These are phyloP conservation scores for Rhizomys pruinosus DNA, from an alignment of 2,113 vertebrate species.

Conservation along the genomic window DNA sequence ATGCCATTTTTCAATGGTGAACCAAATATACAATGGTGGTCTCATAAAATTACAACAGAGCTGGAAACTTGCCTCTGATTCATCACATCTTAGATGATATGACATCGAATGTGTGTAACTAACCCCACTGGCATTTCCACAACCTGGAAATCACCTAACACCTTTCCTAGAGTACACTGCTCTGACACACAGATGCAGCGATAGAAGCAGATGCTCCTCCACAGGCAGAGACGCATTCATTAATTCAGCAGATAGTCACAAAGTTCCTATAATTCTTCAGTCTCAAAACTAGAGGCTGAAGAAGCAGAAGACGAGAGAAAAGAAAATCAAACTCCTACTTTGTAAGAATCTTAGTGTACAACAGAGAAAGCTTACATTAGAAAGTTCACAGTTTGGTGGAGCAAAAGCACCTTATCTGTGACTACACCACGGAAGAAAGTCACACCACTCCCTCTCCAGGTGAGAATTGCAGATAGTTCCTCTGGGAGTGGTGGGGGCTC, in stretches of 20 bases:
- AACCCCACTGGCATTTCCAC: not conserved
- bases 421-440: too few relatives aligned
- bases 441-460: not conserved
- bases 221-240: not conserved
- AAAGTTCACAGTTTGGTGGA: not conserved
- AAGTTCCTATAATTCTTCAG: too few relatives aligned
- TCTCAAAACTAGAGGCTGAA: not conserved
- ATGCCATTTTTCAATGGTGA: not conserved
- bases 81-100: not conserved
- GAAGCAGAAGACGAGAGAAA: not conserved
- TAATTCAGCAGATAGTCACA: not conserved
- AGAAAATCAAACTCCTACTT: not conserved
- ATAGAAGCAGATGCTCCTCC: not conserved
- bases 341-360: not conserved
- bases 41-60: not conserved
- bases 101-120: not conserved
- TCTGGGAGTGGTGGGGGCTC: not conserved
- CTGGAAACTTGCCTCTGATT: not conserved
- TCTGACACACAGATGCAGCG: too few relatives aligned
- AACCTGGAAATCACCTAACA: not conserved
- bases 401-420: not conserved
- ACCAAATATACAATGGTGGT: not conserved
- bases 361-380: not conserved
- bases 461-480: not conserved
- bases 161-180: not conserved